Conservation (phyloP, 2,797 vertebrate genomes). For the Uromys caudimaculatus region DNA sequence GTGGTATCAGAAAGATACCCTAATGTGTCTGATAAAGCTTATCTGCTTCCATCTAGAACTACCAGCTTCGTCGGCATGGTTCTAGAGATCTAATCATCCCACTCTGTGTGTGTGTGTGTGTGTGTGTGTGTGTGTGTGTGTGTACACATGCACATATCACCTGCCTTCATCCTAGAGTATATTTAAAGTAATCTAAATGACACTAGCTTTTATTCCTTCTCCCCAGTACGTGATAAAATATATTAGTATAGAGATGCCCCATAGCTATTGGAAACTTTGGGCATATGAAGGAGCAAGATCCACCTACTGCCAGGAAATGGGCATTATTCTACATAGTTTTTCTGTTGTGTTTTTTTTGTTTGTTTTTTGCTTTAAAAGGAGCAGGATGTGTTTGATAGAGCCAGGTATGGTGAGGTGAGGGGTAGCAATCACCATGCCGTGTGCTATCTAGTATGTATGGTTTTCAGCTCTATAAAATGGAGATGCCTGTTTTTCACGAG, state of each 20-base stretch:
- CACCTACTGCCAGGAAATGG: not conserved
- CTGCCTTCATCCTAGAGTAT: not conserved
- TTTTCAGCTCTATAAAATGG: not conserved
- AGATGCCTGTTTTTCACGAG: not conserved
- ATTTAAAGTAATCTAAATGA: conserved; percentile 37
- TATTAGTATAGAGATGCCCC: not conserved
- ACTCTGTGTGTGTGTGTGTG: not conserved
- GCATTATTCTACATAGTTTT: not conserved
- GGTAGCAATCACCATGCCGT: not conserved
- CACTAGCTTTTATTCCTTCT: not conserved
- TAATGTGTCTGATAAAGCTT: not conserved
- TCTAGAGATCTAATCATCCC: not conserved
- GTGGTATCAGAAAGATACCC: not conserved
- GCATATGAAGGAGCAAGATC: not conserved
- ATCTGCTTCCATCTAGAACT: not conserved
- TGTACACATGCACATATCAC: not conserved
- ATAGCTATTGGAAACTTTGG: not conserved
- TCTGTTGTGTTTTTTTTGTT: too few relatives aligned
- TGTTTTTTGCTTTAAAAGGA: too few relatives aligned
- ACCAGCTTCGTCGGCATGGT: not conserved
- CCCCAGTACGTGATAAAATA: not conserved
- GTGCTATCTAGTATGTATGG: not conserved
- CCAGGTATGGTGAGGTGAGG: too few relatives aligned
- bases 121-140: not conserved
- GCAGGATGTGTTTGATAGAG: too few relatives aligned